These are phyloP conservation scores for Crotalus tigris DNA, from an alignment of 2,113 vertebrate genomes.

Conservation along the genomic window DNA sequence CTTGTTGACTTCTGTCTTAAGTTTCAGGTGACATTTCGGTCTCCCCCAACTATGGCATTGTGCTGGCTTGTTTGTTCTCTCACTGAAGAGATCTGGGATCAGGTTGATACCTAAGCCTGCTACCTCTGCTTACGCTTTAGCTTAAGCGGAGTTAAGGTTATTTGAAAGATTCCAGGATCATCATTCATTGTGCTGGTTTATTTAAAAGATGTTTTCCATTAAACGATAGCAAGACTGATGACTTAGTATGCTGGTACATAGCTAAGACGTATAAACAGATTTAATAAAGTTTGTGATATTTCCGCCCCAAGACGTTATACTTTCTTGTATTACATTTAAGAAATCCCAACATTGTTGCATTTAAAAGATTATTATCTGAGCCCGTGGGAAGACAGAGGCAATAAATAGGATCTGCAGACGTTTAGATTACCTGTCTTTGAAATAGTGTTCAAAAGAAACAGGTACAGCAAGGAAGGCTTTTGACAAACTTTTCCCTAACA, in stretches of 20 bases:
- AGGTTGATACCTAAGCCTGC: not conserved
- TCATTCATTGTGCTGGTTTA: not conserved
- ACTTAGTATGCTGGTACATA: not conserved
- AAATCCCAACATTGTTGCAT: not conserved
- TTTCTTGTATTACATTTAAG: not conserved
- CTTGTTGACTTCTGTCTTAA: not conserved
- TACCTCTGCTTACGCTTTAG: not conserved
- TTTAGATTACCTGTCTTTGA: not conserved
- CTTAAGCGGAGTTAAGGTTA: not conserved
- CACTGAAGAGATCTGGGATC: not conserved
- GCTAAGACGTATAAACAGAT: not conserved
- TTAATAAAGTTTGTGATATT: not conserved
- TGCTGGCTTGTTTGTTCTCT: not conserved
- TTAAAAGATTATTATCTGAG: constrained; percentile 6
- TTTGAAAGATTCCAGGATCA: not conserved
- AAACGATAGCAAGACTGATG: not conserved
- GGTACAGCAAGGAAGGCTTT: not conserved
- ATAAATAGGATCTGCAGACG: constrained; percentile 5
- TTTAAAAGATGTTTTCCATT: not conserved
- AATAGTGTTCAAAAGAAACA: not conserved
- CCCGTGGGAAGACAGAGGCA: not conserved
- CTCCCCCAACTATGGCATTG: not conserved
- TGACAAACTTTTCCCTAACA: constrained; percentile 19
- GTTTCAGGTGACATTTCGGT: not conserved
- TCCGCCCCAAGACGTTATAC: not conserved